Percentiles rank a stretch among this genome's conserved stretches.
Conservation (phyloP, 1,140 invertebrate genomes). For the Cotesia glomerata region DNA sequence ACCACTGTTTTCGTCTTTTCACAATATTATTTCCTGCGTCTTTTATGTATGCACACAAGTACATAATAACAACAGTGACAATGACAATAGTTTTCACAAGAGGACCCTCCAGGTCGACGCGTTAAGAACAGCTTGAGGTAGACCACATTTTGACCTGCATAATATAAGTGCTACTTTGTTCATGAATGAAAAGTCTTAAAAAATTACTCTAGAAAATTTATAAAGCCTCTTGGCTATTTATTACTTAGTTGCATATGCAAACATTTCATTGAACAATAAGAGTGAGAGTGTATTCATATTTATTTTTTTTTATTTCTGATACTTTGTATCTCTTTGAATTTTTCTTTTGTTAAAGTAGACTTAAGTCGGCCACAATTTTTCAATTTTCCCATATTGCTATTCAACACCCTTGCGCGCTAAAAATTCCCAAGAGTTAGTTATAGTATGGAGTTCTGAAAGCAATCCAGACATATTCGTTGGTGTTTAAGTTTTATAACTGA, state of each 20-base stretch:
- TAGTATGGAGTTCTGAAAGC: too few relatives aligned
- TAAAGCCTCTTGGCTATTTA: not conserved
- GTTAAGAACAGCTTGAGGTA: slow-evolving; percentile 8
- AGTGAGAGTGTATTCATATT: too few relatives aligned
- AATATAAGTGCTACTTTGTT: not conserved
- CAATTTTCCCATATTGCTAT: too few relatives aligned
- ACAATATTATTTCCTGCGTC: not conserved
- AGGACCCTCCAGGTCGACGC: slow-evolving; percentile 13
- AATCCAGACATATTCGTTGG: not conserved
- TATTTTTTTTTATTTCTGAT: too few relatives aligned
- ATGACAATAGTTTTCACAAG: not conserved
- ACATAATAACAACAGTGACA: too few relatives aligned
- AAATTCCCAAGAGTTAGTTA: too few relatives aligned
- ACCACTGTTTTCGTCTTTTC: slow-evolving; percentile 5
- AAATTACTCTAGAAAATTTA: not conserved
- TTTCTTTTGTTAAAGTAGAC: too few relatives aligned
- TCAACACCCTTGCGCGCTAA: too few relatives aligned
- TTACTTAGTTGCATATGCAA: too few relatives aligned
- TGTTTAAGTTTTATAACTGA: slow-evolving; percentile 22
- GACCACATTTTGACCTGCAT: not conserved
- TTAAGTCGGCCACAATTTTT: too few relatives aligned
- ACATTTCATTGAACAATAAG: too few relatives aligned
- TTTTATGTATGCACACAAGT: not conserved
- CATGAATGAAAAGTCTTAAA: not conserved
- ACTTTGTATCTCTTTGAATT: too few relatives aligned